A percentile compares a stretch with the other conserved stretches of the same genome.
Evolutionary conservation across 2,888 invertebrate species (phyloP).

Genomic region (Gari tellinella): DNA sequence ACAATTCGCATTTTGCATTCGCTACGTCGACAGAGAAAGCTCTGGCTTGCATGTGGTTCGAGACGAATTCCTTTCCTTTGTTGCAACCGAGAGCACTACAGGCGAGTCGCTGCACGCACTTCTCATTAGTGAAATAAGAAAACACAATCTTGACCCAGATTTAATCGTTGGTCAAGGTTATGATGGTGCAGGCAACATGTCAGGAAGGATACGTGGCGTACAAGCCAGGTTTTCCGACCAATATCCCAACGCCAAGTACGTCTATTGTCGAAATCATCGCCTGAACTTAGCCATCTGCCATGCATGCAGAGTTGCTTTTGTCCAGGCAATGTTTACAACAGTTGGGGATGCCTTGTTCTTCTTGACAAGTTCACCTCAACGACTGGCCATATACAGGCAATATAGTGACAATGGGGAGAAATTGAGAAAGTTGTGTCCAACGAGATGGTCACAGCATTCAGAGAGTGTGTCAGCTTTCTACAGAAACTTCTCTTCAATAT

Average conservation of each 20-base stretch:
- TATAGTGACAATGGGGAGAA: slow-evolving; percentile 6
- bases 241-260: too few relatives aligned
- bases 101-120: not conserved
- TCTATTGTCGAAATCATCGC: too few relatives aligned
- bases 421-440: slow-evolving; percentile 8
- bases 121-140: slow-evolving; percentile 13
- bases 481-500: not conserved
- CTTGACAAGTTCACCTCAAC: slow-evolving; percentile 11
- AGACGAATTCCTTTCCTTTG: slow-evolving; percentile 23
- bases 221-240: too few relatives aligned
- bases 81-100: slow-evolving; percentile 11
- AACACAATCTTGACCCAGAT: slow-evolving; percentile 15
- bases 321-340: slow-evolving; percentile 18
- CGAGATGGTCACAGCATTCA: slow-evolving; percentile 7
- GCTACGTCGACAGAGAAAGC: not conserved
- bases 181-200: slow-evolving; percentile 33
- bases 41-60: slow-evolving; percentile 6
- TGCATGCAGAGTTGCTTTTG: too few relatives aligned
- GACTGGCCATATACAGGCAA: not conserved
- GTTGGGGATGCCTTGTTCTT: slow-evolving; percentile 24
- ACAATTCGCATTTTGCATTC: slow-evolving; percentile 24
- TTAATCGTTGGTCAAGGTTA: slow-evolving; percentile 21
- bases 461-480: slow-evolving; percentile 6
- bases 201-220: too few relatives aligned
- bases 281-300: too few relatives aligned